These are phyloP conservation scores for Poecilia picta DNA, from an alignment of 2,797 vertebrate genomes.

Conservation along the genomic window DNA sequence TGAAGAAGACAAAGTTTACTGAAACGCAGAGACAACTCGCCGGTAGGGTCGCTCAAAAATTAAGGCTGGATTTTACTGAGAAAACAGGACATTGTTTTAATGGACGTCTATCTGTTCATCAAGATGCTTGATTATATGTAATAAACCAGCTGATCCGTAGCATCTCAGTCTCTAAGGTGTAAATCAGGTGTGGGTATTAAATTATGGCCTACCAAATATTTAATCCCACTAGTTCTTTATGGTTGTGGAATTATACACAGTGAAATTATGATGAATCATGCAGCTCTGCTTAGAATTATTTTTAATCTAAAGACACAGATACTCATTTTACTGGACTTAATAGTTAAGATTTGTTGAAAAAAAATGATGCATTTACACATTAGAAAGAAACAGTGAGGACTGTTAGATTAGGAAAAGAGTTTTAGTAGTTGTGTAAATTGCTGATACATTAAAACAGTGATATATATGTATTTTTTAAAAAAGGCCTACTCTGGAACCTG, in stretches of 20 bases:
- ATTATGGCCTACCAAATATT: background rate
- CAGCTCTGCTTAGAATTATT: background rate
- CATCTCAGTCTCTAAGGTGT: background rate
- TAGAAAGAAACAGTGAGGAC: background rate
- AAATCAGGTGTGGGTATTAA: background rate
- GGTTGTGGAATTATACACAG: background rate
- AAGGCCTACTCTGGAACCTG: conserved; percentile 96
- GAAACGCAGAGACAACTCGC: conserved; percentile 93
- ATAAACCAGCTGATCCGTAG: background rate
- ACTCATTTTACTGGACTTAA: background rate
- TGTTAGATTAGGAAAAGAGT: background rate
- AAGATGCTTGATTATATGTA: background rate
- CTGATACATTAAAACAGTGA: background rate
- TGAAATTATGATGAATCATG: background rate
- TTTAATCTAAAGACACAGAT: background rate
- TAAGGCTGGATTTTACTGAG: background rate
- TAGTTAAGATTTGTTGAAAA: background rate
- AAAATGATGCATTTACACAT: background rate
- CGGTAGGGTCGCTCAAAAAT: conserved; percentile 71
- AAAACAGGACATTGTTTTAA: background rate
- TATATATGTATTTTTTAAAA: conserved; percentile 45
- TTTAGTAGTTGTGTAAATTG: background rate
- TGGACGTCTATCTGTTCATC: too few relatives aligned
- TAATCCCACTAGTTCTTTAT: background rate
- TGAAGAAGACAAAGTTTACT: conserved; percentile 80